phyloP scores from a whole-genome alignment of 2,797 vertebrate genomes.

The Chelon labrosus region DNA sequence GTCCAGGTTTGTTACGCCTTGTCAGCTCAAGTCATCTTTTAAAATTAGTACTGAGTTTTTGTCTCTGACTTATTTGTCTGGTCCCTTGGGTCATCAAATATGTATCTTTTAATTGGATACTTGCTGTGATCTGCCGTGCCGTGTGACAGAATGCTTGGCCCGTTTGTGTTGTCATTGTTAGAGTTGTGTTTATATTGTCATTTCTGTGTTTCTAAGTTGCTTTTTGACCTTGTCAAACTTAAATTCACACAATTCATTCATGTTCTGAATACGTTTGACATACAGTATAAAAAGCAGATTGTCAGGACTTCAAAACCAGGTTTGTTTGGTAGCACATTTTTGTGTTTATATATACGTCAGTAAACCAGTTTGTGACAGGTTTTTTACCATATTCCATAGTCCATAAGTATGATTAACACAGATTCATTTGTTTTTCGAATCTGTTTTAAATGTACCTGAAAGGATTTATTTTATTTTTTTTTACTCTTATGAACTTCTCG shows the following conservation, averaged over 20 bases:
- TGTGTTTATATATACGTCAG: no score
- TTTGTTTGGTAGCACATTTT: no score
- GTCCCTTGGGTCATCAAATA: slow-evolving; percentile 37
- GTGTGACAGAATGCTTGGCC: slow-evolving; percentile 15
- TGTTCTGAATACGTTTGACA: no score
- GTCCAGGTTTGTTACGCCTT: not conserved
- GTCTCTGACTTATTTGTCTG: slow-evolving; percentile 16
- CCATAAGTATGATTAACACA: no score
- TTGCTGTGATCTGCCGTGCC: slow-evolving; percentile 20
- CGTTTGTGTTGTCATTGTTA: slow-evolving; percentile 23
- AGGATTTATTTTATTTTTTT: no score
- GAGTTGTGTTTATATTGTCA: slow-evolving; percentile 32
- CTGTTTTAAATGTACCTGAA: no score
- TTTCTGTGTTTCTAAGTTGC: slow-evolving; percentile 12
- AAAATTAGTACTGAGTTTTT: slow-evolving; percentile 16
- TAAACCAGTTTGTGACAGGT: no score
- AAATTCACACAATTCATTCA: not conserved
- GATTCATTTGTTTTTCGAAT: no score
- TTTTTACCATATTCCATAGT: no score
- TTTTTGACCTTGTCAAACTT: not conserved
- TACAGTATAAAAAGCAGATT: no score
- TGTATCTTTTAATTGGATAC: slow-evolving; percentile 47
- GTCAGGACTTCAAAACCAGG: no score
- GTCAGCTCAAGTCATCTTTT: slow-evolving; percentile 17
- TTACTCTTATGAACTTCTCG: no score